A percentile compares a stretch with the other conserved stretches of the same genome.
phyloP scores from a whole-genome alignment of 2,797 vertebrate genomes.

The Aphelocoma californica region DNA sequence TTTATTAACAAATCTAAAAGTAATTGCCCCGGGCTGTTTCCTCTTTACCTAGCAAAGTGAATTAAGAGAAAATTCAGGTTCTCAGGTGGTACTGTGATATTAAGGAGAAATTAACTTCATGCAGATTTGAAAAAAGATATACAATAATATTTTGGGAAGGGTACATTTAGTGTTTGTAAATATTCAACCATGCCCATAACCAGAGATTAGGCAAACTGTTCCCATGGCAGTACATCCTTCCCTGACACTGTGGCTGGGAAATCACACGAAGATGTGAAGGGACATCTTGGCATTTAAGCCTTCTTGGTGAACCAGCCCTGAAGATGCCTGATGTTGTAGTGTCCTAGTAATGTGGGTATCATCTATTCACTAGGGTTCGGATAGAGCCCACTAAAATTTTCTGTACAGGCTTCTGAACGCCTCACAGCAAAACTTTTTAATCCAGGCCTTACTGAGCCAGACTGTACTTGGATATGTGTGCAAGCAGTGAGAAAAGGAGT shows the following conservation, averaged over 20 bases:
- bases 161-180: background rate
- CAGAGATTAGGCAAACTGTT: background rate
- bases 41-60: background rate
- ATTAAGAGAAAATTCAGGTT: background rate
- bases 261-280: background rate
- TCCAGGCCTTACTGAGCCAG: background rate
- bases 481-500: background rate
- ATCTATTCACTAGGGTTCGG: background rate
- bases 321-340: background rate
- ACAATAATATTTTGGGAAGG: background rate
- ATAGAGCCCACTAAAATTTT: background rate
- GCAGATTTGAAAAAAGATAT: background rate
- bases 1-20: constrained; percentile 2
- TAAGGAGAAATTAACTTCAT: background rate
- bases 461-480: background rate
- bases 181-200: background rate
- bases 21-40: background rate
- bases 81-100: background rate
- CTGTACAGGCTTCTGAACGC: background rate
- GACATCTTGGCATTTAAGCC: background rate
- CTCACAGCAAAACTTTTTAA: background rate
- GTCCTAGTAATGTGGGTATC: background rate
- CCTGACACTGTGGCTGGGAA: background rate
- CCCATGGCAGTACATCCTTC: background rate
- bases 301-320: background rate